Conservation (phyloP, 2,113 vertebrate genomes). For the Rhynchomys soricoides region DNA sequence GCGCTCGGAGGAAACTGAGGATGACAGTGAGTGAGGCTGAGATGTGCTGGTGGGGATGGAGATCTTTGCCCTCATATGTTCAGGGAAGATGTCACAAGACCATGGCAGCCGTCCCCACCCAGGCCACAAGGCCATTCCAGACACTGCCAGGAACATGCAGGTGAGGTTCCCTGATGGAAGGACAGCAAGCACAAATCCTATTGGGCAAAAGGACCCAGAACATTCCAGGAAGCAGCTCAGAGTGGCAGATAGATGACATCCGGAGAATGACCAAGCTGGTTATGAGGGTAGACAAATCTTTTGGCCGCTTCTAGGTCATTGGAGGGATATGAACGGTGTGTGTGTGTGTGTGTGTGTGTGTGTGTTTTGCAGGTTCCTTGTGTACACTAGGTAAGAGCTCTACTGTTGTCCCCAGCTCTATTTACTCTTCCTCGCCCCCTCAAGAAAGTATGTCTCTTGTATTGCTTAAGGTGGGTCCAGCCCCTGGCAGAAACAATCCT, state of each 20-base stretch:
- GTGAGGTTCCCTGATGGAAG: background rate
- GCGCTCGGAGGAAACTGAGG: background rate
- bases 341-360: background rate
- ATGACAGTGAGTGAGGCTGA: rapidly evolving
- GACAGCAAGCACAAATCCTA: background rate
- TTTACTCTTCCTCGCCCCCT: background rate
- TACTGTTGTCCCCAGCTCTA: background rate
- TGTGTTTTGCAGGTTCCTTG: background rate
- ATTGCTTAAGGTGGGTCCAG: background rate
- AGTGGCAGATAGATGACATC: background rate
- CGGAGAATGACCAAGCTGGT: background rate
- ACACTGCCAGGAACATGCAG: background rate
- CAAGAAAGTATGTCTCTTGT: background rate
- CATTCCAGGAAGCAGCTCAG: background rate
- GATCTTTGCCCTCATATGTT: background rate
- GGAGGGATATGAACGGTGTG: background rate
- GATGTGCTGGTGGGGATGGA: background rate
- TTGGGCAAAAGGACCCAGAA: background rate
- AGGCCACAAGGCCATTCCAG: background rate
- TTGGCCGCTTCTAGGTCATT: background rate
- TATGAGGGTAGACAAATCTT: background rate
- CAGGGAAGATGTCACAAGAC: background rate
- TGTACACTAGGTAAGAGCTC: background rate
- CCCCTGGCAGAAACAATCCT: background rate
- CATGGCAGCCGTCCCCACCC: background rate